Evolutionary conservation across 53 echinoderm and acorn worm species (phyloP), one percentile per base, ranked within the genome.

Genomic region (Luidia sarsii): DNA sequence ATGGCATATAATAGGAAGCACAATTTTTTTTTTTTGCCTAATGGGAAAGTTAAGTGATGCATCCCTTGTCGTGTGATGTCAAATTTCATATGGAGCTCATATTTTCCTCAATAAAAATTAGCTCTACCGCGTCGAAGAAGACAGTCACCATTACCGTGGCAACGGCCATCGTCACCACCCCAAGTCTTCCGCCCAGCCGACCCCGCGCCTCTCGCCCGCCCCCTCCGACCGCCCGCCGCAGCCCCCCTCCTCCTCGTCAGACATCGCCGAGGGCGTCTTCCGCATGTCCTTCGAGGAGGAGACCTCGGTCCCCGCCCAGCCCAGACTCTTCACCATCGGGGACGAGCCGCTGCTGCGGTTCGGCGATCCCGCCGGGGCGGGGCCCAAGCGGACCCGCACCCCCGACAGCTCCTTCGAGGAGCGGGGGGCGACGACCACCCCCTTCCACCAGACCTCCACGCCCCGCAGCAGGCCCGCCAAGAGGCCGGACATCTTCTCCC

Each of bases 261-360:
- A 77, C 8, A 46, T 60, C 7, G 61, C 45, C 2, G 77, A 77
- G 23, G 61, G 61, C 48, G 30, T 77, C 43, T 77, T 77, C 60
- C 59, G 33, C 31, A 77, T 77, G 77, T 77, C 77, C 77, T 77
- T 77, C 33, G 77, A 77, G 32, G 77, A 77, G 32, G 77, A 77
- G 16, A 29, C 61, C 16, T 32, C 77, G 14, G 59, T 60, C 60
- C 45, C 55, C n/a, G 59, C 16, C 9, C 59, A 77, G 16, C 77
- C 77, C 0, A 77, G 32, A 3, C 34, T 43, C 20, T 77, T 77
- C 60, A 77, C 60, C 22, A 77, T 77, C 14, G 77, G 77, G 10
- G 60, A 48, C 27, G 77, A 62, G 61, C 74, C 57, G n/a, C 41
- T 41, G 15, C 29, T 77, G 45, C 39, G 61, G 61, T 13, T 77